phyloP scores from a whole-genome alignment of 2,888 invertebrate genomes.

The Melinopterus prodromus region DNA sequence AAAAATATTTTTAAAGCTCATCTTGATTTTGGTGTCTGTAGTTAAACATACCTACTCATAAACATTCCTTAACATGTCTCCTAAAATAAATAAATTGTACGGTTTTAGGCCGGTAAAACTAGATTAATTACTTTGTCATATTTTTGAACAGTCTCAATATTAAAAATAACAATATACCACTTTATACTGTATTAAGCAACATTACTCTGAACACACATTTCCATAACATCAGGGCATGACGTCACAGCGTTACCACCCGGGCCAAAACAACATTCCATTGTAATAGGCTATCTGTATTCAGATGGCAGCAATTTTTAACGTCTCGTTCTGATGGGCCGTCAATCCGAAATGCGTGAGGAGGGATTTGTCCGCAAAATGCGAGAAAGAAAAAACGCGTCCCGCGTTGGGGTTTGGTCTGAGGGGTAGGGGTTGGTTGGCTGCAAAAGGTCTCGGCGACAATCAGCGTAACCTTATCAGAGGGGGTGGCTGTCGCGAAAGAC shows the following conservation, averaged over 20 bases:
- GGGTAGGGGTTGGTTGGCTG: not conserved
- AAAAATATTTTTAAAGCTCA: too few species aligned
- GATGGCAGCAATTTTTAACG: slow-evolving; percentile 41
- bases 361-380: not conserved
- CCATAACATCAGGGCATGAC: too few species aligned
- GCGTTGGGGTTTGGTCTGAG: not conserved
- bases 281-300: slow-evolving; percentile 15
- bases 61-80: too few species aligned
- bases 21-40: too few species aligned
- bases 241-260: not conserved
- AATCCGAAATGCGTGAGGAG: slow-evolving; percentile 40
- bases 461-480: slow-evolving; percentile 36
- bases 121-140: too few species aligned
- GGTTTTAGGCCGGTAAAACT: too few species aligned
- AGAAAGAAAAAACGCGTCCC: not conserved
- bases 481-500: slow-evolving; percentile 18
- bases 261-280: not conserved
- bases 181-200: too few species aligned
- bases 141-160: too few species aligned
- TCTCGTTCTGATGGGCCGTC: slow-evolving; percentile 37
- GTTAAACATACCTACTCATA: too few species aligned
- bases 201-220: too few species aligned
- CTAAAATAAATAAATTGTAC: too few species aligned
- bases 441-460: slow-evolving; percentile 29
- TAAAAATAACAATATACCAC: too few species aligned